Conservation (phyloP, 2,113 vertebrate species). For the Catharus fuscescens region DNA sequence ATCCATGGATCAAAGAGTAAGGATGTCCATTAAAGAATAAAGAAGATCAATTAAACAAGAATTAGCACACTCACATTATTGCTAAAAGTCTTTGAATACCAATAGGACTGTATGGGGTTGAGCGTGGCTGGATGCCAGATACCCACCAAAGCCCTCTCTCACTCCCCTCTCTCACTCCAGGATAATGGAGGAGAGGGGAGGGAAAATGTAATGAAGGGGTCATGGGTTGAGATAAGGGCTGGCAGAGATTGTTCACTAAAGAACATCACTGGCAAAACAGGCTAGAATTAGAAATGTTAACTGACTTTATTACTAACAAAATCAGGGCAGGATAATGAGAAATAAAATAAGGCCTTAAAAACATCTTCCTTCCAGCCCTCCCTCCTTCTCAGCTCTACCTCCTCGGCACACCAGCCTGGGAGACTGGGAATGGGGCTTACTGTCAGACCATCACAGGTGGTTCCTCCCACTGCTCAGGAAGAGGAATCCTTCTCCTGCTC, state of each 20-base stretch:
- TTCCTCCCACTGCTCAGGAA: background rate
- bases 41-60: background rate
- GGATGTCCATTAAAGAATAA: background rate
- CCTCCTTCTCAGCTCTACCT: background rate
- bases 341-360: background rate
- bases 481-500: background rate
- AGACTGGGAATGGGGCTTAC: background rate
- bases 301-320: background rate
- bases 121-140: fast-evolving
- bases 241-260: background rate
- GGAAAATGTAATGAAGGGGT: background rate
- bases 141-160: background rate
- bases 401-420: too few species aligned
- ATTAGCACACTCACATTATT: background rate
- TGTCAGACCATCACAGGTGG: background rate
- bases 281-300: background rate
- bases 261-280: background rate
- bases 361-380: background rate
- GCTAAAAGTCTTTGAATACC: background rate
- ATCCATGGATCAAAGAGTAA: background rate
- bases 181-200: background rate
- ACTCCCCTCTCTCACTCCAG: too few species aligned
- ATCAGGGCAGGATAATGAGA: background rate
- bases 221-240: background rate
- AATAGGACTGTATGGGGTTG: background rate